phyloP scores from a whole-genome alignment of 2,797 vertebrate species.

The Rhyacichthys aspro region DNA sequence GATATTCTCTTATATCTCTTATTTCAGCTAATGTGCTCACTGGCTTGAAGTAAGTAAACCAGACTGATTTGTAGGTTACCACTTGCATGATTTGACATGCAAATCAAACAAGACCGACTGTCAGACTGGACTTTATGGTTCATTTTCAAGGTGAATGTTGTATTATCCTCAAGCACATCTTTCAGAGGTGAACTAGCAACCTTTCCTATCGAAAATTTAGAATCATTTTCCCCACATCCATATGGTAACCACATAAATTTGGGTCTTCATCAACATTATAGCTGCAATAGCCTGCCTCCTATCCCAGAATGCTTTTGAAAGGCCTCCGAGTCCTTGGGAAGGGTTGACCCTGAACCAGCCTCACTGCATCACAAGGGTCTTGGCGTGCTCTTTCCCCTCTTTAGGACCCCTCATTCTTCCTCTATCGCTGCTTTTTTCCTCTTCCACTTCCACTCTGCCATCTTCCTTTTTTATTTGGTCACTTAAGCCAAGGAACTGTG shows the following conservation, averaged over 20 bases:
- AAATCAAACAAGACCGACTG: conserved; percentile 64
- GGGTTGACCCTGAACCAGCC: conserved; percentile 73
- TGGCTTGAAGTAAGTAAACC: conserved; percentile 56
- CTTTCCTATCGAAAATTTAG: conserved; percentile 66
- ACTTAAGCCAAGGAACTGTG: conserved; percentile 81
- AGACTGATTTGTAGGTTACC: conserved; percentile 60
- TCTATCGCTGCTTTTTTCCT: conserved; percentile 61
- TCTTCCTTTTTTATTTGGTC: conserved; percentile 84
- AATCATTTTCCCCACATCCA: conserved; percentile 68
- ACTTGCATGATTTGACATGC: conserved; percentile 72
- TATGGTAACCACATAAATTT: conserved; percentile 81
- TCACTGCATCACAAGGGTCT: conserved; percentile 72
- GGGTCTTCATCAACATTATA: conserved; percentile 79
- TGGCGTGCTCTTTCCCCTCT: conserved; percentile 60
- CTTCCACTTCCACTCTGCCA: conserved; percentile 66
- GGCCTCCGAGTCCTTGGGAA: conserved; percentile 74
- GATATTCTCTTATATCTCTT: conserved; percentile 66
- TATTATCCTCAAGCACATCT: conserved; percentile 67
- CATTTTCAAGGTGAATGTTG: conserved; percentile 65
- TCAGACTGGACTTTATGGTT: conserved; percentile 41
- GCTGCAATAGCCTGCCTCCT: conserved; percentile 68
- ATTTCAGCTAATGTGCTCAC: conserved; percentile 63
- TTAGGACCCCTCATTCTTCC: conserved; percentile 67
- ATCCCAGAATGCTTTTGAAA: conserved; percentile 69
- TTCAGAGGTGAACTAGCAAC: conserved; percentile 63